Evolutionary conservation across 2,888 invertebrate species (phyloP), one percentile per base, ranked within the genome.

Genomic region (Cheilosia scutellata): DNA sequence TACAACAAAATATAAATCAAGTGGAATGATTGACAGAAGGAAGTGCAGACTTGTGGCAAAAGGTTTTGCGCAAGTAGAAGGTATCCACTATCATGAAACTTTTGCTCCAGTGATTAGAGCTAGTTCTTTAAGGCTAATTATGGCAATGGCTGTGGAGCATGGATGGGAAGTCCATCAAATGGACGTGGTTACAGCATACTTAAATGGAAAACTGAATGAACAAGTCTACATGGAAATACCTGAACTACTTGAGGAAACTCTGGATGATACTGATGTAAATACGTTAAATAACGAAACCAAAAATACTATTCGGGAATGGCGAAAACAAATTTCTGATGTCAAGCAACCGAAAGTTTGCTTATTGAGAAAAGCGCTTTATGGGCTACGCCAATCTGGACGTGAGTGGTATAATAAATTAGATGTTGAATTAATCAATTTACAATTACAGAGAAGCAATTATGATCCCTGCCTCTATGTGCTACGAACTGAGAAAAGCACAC

Each of bases 1-100:
- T 20, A 66, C 49, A 16, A 49, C 77, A 71, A 60, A 72, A 63
- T 31, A 4, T 44, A 42, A 40, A 5, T 2, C 62, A 70, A 68
- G 20, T 47, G n/a, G 58, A 6, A 7, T 16, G 16, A 66, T 68
- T 33, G 58, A 74, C 29, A 82, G 62, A 27, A 71, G 76, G 51
- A 87, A 88, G 57, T 86, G 75, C 9, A 77, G 87, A 11, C 80
- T 87, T 20, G 88, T 87, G 27, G 87, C 86, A 44, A 86, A 88
- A 71, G 83, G 78, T 7, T 88, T 82, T 49, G 78, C 87, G 1
- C 86, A 87, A 37, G 71, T 77, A 63, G 82, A 63, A 47, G 87
- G 78, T 51, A 71, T 80, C 37, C 76, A 87, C 40, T 87, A 70
- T 68, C 27, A 72, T 16, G 57, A 83, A 47, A 82, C 79, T 0